A percentile compares a stretch with the other conserved stretches of the same genome.
Conservation (phyloP, 2,797 vertebrate species). For the Manis pentadactyla region DNA sequence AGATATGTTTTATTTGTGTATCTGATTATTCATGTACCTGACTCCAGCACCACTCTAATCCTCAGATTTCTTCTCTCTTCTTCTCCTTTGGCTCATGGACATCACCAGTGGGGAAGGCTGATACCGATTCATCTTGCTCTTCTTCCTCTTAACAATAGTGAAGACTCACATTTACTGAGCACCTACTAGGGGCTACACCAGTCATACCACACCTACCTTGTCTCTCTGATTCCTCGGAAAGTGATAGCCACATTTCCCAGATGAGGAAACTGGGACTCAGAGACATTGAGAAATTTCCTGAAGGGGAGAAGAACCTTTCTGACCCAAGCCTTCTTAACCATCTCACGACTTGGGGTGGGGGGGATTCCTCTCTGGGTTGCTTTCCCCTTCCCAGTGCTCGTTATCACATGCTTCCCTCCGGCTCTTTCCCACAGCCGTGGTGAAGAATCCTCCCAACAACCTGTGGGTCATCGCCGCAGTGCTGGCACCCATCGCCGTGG, state of each 20-base stretch:
- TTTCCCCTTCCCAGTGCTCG: neutral
- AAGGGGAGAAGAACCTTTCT: neutral
- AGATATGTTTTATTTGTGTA: neutral
- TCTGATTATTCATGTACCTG: neutral
- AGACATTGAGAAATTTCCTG: neutral
- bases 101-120: neutral
- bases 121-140: neutral
- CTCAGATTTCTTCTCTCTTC: neutral
- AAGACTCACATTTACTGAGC: neutral
- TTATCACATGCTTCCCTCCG: neutral
- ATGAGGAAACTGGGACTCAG: neutral
- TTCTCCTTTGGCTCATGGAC: neutral
- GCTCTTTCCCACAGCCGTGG: constrained; percentile 90
- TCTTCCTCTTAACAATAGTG: neutral
- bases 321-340: neutral
- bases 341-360: neutral
- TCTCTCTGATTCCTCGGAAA: neutral
- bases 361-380: neutral
- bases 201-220: neutral
- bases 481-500: constrained; percentile 95
- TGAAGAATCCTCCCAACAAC: constrained; percentile 98
- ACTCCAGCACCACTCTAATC: neutral
- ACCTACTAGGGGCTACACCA: neutral
- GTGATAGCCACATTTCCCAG: neutral
- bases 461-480: constrained; percentile 98